Evolutionary conservation across 2,888 invertebrate species (phyloP).

Genomic region (Diabrotica balteata): DNA sequence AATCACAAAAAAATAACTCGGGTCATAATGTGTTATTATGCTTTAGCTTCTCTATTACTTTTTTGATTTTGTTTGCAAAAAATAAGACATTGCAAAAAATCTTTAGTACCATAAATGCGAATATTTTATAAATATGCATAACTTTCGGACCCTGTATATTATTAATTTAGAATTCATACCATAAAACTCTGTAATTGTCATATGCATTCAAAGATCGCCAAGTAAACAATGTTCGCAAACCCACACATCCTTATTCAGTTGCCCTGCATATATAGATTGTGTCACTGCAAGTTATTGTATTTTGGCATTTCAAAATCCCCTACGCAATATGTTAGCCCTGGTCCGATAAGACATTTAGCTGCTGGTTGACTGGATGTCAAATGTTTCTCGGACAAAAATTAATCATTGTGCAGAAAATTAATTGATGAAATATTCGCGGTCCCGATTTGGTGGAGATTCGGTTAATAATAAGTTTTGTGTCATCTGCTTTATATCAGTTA

Average conservation of each 20-base stretch:
- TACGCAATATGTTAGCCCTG: constrained; percentile 54
- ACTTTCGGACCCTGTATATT: constrained; percentile 1
- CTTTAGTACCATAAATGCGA: too few species aligned
- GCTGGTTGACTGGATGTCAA: constrained; percentile 28
- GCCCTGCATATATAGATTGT: constrained; percentile 39
- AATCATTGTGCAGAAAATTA: constrained; percentile 37
- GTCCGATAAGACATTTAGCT: constrained; percentile 47
- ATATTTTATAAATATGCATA: too few species aligned
- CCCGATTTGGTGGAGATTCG: too few species aligned
- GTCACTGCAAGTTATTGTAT: constrained; percentile 53
- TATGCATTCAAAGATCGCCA: constrained; percentile 50
- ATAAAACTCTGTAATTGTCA: constrained; percentile 57
- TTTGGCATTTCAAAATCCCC: constrained; percentile 56
- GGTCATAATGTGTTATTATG: too few species aligned
- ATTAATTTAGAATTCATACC: constrained; percentile 45
- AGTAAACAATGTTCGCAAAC: constrained; percentile 36
- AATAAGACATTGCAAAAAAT: too few species aligned
- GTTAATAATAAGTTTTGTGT: too few species aligned
- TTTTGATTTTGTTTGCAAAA: too few species aligned
- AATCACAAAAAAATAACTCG: too few species aligned
- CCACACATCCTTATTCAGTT: constrained; percentile 36
- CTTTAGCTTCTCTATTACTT: too few species aligned
- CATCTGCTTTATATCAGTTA: too few species aligned
- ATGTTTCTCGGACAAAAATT: constrained; percentile 39
- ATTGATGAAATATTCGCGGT: constrained; percentile 17